Percentiles rank a stretch among this genome's conserved stretches.
These are phyloP conservation scores for Oncorhynchus gorbuscha DNA, from an alignment of 2,113 vertebrate genomes.

Conservation along the genomic window DNA sequence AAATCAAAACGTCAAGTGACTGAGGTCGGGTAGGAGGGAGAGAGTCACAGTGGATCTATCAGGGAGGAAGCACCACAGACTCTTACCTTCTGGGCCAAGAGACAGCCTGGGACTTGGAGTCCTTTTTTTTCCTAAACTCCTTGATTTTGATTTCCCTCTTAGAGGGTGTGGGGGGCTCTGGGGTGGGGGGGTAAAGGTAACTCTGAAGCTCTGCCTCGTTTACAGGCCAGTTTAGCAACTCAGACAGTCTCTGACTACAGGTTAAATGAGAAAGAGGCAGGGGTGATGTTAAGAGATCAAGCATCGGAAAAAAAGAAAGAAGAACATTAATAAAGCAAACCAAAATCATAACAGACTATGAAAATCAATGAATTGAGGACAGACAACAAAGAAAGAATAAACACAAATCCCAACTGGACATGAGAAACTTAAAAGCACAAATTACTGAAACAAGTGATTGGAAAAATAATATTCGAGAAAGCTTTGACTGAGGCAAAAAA, in stretches of 20 bases:
- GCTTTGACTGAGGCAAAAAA: background rate
- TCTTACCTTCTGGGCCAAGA: conserved; percentile 87
- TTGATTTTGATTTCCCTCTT: conserved; percentile 85
- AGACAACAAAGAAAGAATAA: background rate
- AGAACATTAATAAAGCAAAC: conserved; percentile 57
- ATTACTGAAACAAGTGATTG: background rate
- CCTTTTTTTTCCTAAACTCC: conserved; percentile 94
- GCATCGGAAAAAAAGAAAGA: conserved; percentile 35
- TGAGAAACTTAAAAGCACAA: background rate
- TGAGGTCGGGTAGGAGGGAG: background rate
- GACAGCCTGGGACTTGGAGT: conserved; percentile 80
- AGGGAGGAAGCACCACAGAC: background rate
- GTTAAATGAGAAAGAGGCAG: conserved; percentile 57
- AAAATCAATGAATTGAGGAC: conserved; percentile 41
- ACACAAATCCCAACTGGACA: background rate
- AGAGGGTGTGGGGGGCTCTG: conserved; percentile 72
- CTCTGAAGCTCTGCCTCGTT: conserved; percentile 77
- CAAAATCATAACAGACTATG: conserved; percentile 65
- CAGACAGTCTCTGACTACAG: conserved; percentile 82
- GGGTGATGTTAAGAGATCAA: conserved; percentile 54
- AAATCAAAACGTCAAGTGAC: background rate
- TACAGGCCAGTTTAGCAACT: conserved; percentile 81
- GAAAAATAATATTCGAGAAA: background rate
- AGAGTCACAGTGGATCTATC: background rate
- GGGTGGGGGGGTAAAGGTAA: conserved; percentile 69